Evolutionary conservation across 2,888 invertebrate species (phyloP), one percentile per base, ranked within the genome.

Genomic region (Colletes collaris): DNA sequence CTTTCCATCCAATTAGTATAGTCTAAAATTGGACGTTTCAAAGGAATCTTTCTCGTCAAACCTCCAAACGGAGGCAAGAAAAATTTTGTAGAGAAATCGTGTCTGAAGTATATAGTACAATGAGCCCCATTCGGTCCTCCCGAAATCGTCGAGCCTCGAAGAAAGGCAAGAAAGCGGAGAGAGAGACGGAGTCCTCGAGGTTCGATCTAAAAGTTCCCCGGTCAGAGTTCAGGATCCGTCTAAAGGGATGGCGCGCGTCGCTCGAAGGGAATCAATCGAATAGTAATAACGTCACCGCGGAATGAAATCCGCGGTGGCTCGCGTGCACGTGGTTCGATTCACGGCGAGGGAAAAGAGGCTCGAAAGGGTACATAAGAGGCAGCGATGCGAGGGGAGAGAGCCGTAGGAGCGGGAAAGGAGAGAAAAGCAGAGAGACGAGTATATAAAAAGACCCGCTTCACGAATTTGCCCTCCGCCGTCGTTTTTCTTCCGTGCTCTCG

Each of bases 381-480:
- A 76, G 60, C 76, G 76, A 69, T 81, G 70, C 82, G 72, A 64
- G 70, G 40, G 71, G 58, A 52, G 70, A 75, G 70, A 27, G 67
- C 19, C 53, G 44, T 8, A 81, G 67, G 35, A 60, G 50, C 53
- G 49, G 50, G 27, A 65, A 65, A 52, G 76, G 55, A 60, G 69
- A 81, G 67, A 65, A 75, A 73, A 76, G 76, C 70, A 66, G 62
- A 77, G 79, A 79, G 69, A 71, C 56, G 77, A 65, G 76, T 75
- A 78, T 75, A 78, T 85, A 88, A 87, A 89, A 88, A 80, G 84
- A 82, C 66, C 76, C 84, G 79, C 82, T 86, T 81, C 85, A 87
- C 86, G 82, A 86, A 86, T 87, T 72, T 75, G 66, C 86, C 77
- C 81, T 81, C 60, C 74, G 83, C 75, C 71, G 69, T 64, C 64